Evolutionary conservation across 2,797 vertebrate genomes (phyloP).

Genomic region (Triplophysa yarkandensis): DNA sequence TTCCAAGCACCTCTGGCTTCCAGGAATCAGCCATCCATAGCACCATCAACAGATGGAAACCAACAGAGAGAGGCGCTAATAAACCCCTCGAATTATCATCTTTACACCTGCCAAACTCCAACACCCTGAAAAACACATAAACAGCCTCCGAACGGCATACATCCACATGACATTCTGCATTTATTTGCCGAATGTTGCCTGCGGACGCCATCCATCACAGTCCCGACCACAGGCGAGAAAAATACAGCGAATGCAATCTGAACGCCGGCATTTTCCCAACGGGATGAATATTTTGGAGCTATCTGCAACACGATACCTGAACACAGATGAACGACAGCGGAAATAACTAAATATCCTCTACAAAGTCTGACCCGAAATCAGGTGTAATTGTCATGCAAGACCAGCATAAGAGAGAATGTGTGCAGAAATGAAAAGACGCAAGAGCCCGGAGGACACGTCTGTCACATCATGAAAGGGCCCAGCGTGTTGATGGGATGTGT

Average conservation of each 20-base stretch:
- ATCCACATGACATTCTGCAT: constrained; percentile 40
- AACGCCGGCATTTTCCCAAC: not conserved
- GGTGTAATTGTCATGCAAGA: constrained; percentile 3
- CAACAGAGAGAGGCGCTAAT: constrained; percentile 40
- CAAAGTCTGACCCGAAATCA: not conserved
- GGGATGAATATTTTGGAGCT: not conserved
- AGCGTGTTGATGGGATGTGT: constrained; percentile 37
- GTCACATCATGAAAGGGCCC: constrained; percentile 42
- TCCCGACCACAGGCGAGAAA: constrained; percentile 12
- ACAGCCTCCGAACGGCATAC: constrained; percentile 16
- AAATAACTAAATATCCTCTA: not conserved
- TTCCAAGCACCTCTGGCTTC: constrained; percentile 21
- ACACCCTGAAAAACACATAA: constrained; percentile 9
- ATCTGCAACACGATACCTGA: not conserved
- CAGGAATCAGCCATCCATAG: constrained; percentile 42
- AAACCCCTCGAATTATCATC: constrained; percentile 47
- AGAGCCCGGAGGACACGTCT: constrained; percentile 26
- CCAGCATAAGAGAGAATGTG: not conserved
- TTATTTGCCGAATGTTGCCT: constrained; percentile 42
- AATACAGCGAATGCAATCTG: constrained; percentile 25
- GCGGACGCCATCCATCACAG: constrained; percentile 45
- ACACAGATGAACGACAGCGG: too few relatives aligned
- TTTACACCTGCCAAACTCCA: constrained; percentile 34
- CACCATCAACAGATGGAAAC: constrained; percentile 53
- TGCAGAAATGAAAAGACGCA: not conserved